Base-by-base conservation (phyloP, 23 tunicate genomes). In the Halocynthia aurantium region DNA sequence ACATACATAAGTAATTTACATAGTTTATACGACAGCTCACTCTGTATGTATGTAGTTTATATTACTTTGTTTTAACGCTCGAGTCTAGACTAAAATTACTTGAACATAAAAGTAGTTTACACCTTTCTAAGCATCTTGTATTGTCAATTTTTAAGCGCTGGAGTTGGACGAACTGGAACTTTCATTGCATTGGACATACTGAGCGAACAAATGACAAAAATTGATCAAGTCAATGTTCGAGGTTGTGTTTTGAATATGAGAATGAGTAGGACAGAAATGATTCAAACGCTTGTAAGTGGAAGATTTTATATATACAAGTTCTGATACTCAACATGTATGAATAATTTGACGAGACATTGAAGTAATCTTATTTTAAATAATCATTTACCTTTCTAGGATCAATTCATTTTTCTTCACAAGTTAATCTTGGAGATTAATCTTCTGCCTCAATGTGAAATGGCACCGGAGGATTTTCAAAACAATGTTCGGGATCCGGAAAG, bases 121-220 rank as follows among this genome's bases (percentile, higher is more conserved):
- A 60, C n/a, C 17, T 60, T 60, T 15, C 2, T 15, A 60, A 60
- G 17, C 4, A 60, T 15, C 64, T 60, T 60, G 2, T 60, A 4
- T 15, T 15, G 4, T 60, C 17, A 60, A 15, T 17, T 49, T 71
- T 71, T 4, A 15, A 71, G 76, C 53, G 76, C 76, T 49, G 76
- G 76, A 22, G 76, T 71, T 40, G 76, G 76, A 9, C 54, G 76
- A 0, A 15, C 76, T 12, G 76, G 76, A 22, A 71, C 76, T 50
- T 71, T 51, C 56, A 71, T 71, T 10, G 76, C 55, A 31, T 51
- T 71, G 76, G 76, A 71, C 18, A 71, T 31, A 12, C 56, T 71
- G 15, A 51, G 52, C 15, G 76, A 71, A 15, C 56, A 71, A 10
- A 71, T 71, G 10, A 22, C 52, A 18, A 10, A 44, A 15, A 49